Base-by-base conservation (phyloP, 2,113 vertebrate species). In the Ailuropoda melanoleuca region DNA sequence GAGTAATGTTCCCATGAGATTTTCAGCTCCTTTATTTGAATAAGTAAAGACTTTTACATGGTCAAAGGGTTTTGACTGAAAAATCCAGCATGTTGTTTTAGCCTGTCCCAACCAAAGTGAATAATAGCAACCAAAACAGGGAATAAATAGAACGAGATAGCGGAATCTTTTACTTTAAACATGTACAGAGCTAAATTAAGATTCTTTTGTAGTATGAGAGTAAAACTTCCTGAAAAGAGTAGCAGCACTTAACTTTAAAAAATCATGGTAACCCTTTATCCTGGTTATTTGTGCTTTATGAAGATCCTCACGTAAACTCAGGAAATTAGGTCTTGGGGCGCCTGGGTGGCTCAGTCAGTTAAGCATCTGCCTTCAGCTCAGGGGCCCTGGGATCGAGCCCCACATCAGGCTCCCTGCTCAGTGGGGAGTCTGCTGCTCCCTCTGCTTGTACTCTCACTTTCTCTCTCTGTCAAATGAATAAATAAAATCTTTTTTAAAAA, bases 221-320 rank as follows among this genome's bases (percentile, higher is more conserved):
- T 19, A 66, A 56, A 64, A 66, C 6, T 64, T 74, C 24, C 50
- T 13, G 31, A 58, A 48, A 80, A 88, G 13, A 24, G 1, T 8
- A 78, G 4, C 37, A 88, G 64, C 26, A 83, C 8, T 56, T 1
- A 55, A n/a, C n/a, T 88, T 62, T 85, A 37, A 66, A 14, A 83
- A 93, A n/a, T 64, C 17, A 23, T 29, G 11, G 3, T 21, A 70
- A 62, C 5, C 3, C 8, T 74, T 92, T n/a, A 50, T 37, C 13
- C 43, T 95, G 37, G 39, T 89, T 87, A 62, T 46, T 87, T 37
- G 84, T 55, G 24, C 1, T 84, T 18, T 56, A 4, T 43, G 68
- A 55, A 88, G 56, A n/a, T 95, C 64, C 60, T 81, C 10, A 46
- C 75, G 43, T 72, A 97, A 90, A 96, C 91, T 58, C 53, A 84